phyloP scores from a whole-genome alignment of 2,888 invertebrate species.

The Trachelus troglodyta region DNA sequence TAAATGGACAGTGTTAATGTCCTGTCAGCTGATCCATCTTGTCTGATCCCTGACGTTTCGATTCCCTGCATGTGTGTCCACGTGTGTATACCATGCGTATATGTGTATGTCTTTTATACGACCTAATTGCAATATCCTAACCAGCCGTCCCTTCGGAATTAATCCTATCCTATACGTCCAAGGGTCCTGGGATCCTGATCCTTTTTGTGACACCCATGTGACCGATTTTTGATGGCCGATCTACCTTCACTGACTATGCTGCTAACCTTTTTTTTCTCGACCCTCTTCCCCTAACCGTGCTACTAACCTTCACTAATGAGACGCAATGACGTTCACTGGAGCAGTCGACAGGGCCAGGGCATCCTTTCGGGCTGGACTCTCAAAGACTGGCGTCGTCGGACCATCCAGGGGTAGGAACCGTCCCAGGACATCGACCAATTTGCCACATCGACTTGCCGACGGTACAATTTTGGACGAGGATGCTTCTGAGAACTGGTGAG shows the following conservation, averaged over 20 bases:
- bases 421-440: constrained; percentile 69
- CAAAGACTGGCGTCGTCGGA: constrained; percentile 61
- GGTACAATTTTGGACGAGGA: constrained; percentile 74
- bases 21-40: background rate
- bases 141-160: background rate
- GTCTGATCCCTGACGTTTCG: background rate
- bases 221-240: background rate
- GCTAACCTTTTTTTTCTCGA: background rate
- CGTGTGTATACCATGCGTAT: background rate
- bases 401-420: constrained; percentile 59
- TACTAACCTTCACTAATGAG: constrained; percentile 34
- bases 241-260: background rate
- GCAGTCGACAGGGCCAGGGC: constrained; percentile 73
- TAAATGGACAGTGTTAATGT: background rate
- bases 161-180: background rate
- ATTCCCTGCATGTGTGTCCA: background rate
- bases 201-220: background rate
- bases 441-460: constrained; percentile 74
- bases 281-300: background rate
- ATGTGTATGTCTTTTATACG: background rate
- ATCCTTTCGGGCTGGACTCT: constrained; percentile 69
- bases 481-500: constrained; percentile 64
- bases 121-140: background rate
- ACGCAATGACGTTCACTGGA: constrained; percentile 56
- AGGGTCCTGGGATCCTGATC: background rate